Evolutionary conservation across 2,888 invertebrate genomes (phyloP).

Genomic region (Dicranocentrus wangi): DNA sequence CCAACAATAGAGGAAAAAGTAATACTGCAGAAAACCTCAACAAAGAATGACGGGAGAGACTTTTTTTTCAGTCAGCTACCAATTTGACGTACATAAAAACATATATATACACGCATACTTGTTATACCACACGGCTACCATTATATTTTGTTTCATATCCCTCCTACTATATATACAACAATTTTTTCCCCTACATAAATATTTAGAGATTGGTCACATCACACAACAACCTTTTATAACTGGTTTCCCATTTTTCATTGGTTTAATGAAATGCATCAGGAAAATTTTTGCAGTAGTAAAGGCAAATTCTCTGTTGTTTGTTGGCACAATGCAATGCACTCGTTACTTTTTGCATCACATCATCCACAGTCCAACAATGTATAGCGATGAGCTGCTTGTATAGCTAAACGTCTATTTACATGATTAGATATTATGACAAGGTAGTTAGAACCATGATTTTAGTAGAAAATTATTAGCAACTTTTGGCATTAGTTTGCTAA

Average conservation of each 20-base stretch:
- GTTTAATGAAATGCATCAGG: conserved; percentile 13
- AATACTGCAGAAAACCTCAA: conserved; percentile 3
- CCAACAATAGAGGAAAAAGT: neutral
- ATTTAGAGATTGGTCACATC: conserved; percentile 44
- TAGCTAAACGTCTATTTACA: neutral
- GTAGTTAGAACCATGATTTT: conserved; percentile 9
- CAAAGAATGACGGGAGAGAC: conserved; percentile 19
- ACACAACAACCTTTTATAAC: conserved; percentile 20
- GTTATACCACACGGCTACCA: too few relatives aligned
- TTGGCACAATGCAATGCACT: neutral
- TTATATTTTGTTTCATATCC: neutral
- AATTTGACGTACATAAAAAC: neutral
- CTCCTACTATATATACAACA: too few relatives aligned
- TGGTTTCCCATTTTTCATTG: conserved; percentile 42
- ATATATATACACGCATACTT: too few relatives aligned
- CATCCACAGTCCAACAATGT: neutral
- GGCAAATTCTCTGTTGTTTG: neutral
- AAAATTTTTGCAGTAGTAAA: conserved; percentile 2
- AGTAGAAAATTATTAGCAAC: conserved; percentile 5
- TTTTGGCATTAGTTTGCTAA: conserved; percentile 25
- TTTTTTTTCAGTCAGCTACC: neutral
- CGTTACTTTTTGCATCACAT: too few relatives aligned
- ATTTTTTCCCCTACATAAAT: too few relatives aligned
- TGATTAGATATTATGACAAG: conserved; percentile 20
- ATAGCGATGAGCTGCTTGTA: too few relatives aligned